Percentiles rank a stretch among this genome's conserved stretches.
phyloP scores from a whole-genome alignment of 2,888 invertebrate species.

The Steinernema carpocapsae region DNA sequence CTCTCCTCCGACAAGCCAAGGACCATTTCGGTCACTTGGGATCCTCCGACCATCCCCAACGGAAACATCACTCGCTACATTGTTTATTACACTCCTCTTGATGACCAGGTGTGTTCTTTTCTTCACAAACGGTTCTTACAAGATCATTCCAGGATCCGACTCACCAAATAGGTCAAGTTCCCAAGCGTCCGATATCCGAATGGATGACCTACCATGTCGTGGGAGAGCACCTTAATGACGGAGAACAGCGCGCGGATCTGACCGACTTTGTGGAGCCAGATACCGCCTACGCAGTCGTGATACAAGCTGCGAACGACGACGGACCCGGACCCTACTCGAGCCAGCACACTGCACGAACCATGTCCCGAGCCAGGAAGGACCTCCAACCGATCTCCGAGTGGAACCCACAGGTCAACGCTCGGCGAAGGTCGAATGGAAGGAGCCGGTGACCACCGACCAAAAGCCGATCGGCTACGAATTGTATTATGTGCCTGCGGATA shows the following conservation, averaged over 20 bases:
- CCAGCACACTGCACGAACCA: slow-evolving; percentile 50
- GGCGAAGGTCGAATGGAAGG: slow-evolving; percentile 62
- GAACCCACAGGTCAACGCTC: slow-evolving; percentile 64
- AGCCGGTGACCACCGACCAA: slow-evolving; percentile 57
- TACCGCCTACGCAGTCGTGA: slow-evolving; percentile 66
- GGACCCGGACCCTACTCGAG: slow-evolving; percentile 68
- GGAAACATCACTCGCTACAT: slow-evolving; percentile 67
- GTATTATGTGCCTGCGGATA: slow-evolving; percentile 65
- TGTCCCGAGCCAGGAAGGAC: slow-evolving; percentile 61
- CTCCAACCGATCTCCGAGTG: slow-evolving; percentile 64
- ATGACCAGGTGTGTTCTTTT: slow-evolving; percentile 57
- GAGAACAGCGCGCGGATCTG: slow-evolving; percentile 54
- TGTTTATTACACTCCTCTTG: slow-evolving; percentile 67
- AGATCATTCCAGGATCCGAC: slow-evolving; percentile 49
- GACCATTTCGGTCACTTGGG: slow-evolving; percentile 63
- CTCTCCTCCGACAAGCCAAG: slow-evolving; percentile 62
- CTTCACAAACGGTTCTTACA: not conserved
- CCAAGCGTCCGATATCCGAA: slow-evolving; percentile 62
- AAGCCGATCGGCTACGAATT: slow-evolving; percentile 64
- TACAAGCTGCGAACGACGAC: slow-evolving; percentile 67
- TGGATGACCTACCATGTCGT: slow-evolving; percentile 60
- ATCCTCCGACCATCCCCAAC: slow-evolving; percentile 65
- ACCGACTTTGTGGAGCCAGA: slow-evolving; percentile 64
- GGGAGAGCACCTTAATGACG: slow-evolving; percentile 57
- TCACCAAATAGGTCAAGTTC: slow-evolving; percentile 66